Percentiles rank a stretch among this genome's conserved stretches.
phyloP scores from a whole-genome alignment of 2,888 invertebrate genomes.

The Panopea generosa region DNA sequence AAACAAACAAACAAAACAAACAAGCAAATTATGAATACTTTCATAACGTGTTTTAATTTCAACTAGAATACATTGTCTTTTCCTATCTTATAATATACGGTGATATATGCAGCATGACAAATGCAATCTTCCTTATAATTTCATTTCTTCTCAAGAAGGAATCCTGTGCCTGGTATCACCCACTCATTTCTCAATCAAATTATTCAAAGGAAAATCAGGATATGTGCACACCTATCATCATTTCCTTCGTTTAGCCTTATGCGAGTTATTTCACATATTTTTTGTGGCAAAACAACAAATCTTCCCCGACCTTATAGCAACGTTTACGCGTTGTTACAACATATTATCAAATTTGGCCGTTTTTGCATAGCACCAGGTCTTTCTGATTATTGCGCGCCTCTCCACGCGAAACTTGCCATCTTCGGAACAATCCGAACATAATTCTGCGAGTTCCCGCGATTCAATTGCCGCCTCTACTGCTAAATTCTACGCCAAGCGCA shows the following conservation, averaged over 20 bases:
- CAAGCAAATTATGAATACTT: too few relatives aligned
- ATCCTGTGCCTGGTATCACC: too few relatives aligned
- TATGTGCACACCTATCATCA: slow-evolving; percentile 5
- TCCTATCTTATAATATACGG: too few relatives aligned
- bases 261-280: slow-evolving; percentile 13
- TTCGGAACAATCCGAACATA: slow-evolving; percentile 57
- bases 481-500: slow-evolving; percentile 69
- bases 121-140: too few relatives aligned
- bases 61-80: too few relatives aligned
- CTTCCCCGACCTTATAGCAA: slow-evolving; percentile 46
- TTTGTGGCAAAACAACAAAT: slow-evolving; percentile 58
- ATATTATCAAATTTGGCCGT: slow-evolving; percentile 59
- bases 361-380: slow-evolving; percentile 51
- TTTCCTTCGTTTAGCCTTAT: slow-evolving; percentile 22
- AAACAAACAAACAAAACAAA: too few relatives aligned
- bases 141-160: too few relatives aligned
- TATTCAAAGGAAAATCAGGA: slow-evolving; percentile 4
- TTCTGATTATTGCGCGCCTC: slow-evolving; percentile 58
- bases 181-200: too few relatives aligned
- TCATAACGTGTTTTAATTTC: too few relatives aligned
- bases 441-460: slow-evolving; percentile 56
- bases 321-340: slow-evolving; percentile 48
- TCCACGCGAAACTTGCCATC: slow-evolving; percentile 50
- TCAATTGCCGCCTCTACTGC: slow-evolving; percentile 68
- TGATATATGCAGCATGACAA: too few relatives aligned